A percentile compares a stretch with the other conserved stretches of the same genome.
These are phyloP conservation scores for Galeopsomyia nigrocyanea DNA, from an alignment of 2,888 invertebrate genomes.

Conservation along the genomic window DNA sequence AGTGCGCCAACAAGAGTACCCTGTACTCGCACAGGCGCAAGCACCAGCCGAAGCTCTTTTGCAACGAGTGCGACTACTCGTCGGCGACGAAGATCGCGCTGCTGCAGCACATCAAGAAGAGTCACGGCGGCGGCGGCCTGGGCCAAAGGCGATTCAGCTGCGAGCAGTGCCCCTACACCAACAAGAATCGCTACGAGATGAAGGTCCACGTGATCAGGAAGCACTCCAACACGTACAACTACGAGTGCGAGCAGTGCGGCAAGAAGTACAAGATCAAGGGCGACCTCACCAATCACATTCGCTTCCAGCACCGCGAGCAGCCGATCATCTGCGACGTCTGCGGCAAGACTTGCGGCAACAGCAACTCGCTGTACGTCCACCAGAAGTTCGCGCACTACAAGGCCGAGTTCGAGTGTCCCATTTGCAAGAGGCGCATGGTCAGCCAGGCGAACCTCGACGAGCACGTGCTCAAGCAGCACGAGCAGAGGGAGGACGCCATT, in stretches of 20 bases:
- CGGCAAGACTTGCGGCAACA: conserved; percentile 63
- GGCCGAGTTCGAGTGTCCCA: conserved; percentile 59
- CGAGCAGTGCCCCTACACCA: conserved; percentile 59
- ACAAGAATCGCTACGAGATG: conserved; percentile 60
- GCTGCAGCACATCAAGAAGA: conserved; percentile 63
- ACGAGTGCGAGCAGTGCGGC: conserved; percentile 56
- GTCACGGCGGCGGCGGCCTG: conserved; percentile 53
- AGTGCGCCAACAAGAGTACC: conserved; percentile 59
- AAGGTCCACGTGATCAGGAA: conserved; percentile 59
- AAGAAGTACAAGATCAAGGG: conserved; percentile 59
- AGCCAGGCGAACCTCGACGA: conserved; percentile 61
- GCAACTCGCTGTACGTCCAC: conserved; percentile 61
- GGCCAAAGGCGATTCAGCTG: conserved; percentile 50
- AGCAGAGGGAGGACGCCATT: conserved; percentile 51
- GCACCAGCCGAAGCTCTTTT: conserved; percentile 53
- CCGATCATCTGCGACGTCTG: conserved; percentile 58
- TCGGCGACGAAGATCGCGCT: conserved; percentile 60
- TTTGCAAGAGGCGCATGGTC: conserved; percentile 59
- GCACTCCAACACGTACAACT: conserved; percentile 56
- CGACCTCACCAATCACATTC: conserved; percentile 55
- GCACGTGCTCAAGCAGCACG: conserved; percentile 58
- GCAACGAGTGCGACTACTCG: conserved; percentile 63
- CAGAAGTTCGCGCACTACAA: conserved; percentile 63
- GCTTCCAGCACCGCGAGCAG: conserved; percentile 52
- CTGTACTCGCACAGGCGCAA: conserved; percentile 61